Base-by-base conservation (phyloP, 1,140 invertebrate genomes). In the Ptiloglossa arizonensis region DNA sequence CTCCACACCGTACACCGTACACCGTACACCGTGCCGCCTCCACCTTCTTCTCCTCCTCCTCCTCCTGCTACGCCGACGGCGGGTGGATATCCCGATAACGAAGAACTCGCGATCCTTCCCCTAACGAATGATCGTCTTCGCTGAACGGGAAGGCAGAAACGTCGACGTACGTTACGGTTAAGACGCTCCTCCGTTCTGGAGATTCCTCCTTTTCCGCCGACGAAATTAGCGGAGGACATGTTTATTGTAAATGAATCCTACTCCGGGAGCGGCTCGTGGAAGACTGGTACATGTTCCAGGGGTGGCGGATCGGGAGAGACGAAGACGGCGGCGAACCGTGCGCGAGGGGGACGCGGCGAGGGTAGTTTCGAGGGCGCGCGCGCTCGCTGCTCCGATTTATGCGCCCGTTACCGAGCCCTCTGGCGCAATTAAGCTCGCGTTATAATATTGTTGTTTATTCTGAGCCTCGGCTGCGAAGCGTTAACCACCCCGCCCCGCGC, bases 361-460 rank as follows among this genome's bases (percentile, higher is more conserved):
- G 72, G 79, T 82, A 82, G 83, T 85, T 85, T 64, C n/a, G 84
- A 83, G 82, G 79, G 87, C 80, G 87, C 82, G 79, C 54, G 71
- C 83, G 84, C 80, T 79, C 67, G 57, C 83, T 66, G 79, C 78
- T 80, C 88, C 90, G 88, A 92, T 91, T 91, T 91, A 92, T 91
- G 89, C 87, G 83, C 86, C 87, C 87, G 87, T 89, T 92, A 90
- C 88, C 88, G 89, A 90, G 87, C 90, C 89, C 90, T 91, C 90
- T 85, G 86, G 89, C 88, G 88, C 90, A 92, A 92, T 92, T 92
- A 91, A 91, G 90, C 91, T 90, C 88, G 87, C 88, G 90, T 92
- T 92, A 92, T 92, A 91, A 92, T 92, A 92, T 92, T 90, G 89
- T 92, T 91, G 89, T 91, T 92, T 91, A 91, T 92, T 91, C 87